Percentiles rank a stretch among this genome's conserved stretches.
These are phyloP conservation scores for Diabrotica balteata DNA, from an alignment of 2,888 invertebrate species.

Conservation along the genomic window DNA sequence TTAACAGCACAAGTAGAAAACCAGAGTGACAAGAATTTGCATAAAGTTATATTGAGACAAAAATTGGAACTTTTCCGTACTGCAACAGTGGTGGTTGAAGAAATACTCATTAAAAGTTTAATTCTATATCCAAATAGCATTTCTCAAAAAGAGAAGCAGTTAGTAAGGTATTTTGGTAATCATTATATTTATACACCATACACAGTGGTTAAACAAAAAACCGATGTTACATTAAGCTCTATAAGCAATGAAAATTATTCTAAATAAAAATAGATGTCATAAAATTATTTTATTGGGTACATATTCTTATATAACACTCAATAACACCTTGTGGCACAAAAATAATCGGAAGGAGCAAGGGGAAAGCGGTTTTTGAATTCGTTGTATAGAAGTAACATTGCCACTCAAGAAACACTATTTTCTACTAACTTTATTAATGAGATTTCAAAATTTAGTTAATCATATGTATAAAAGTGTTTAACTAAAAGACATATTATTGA, in stretches of 20 bases:
- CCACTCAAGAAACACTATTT: too few relatives aligned
- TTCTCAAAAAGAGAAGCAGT: slow-evolving; percentile 91
- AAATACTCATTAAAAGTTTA: slow-evolving; percentile 78
- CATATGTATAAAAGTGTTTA: too few relatives aligned
- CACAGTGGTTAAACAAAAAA: slow-evolving; percentile 79
- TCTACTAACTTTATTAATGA: too few relatives aligned
- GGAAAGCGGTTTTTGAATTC: too few relatives aligned
- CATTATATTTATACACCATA: slow-evolving; percentile 88
- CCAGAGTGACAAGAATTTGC: slow-evolving; percentile 54
- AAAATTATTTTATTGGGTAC: too few relatives aligned
- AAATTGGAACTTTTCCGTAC: slow-evolving; percentile 67
- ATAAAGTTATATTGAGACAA: slow-evolving; percentile 64
- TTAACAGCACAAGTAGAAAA: slow-evolving; percentile 62
- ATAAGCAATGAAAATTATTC: slow-evolving; percentile 83
- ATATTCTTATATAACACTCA: too few relatives aligned
- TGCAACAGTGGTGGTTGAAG: slow-evolving; percentile 71
- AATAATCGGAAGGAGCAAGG: too few relatives aligned
- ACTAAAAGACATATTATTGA: too few relatives aligned
- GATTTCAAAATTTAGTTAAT: too few relatives aligned
- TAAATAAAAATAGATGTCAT: slow-evolving; percentile 56
- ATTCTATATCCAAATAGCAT: slow-evolving; percentile 88
- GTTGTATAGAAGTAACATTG: too few relatives aligned
- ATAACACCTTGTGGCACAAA: too few relatives aligned
- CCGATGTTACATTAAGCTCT: slow-evolving; percentile 73
- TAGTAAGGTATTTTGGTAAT: slow-evolving; percentile 86